Evolutionary conservation across 35 echinoderm and acorn worm species (phyloP).

Genomic region (Lytechinus pictus): DNA sequence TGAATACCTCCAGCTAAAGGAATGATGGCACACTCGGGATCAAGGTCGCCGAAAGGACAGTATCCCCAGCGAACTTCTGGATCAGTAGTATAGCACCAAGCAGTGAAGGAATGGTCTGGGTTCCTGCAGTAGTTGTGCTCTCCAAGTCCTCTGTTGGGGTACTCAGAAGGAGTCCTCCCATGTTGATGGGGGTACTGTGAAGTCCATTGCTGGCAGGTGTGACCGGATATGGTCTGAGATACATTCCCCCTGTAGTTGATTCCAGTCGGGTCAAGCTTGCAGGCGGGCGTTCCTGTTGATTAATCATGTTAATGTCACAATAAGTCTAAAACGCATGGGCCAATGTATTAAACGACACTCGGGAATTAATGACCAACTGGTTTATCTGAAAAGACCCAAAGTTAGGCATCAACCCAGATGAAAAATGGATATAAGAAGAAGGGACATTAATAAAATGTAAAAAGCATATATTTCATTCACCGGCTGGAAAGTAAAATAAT

Average conservation of each 20-base stretch:
- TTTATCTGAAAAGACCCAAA: no score
- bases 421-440: no score
- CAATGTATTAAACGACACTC: no score
- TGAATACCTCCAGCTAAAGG: background rate
- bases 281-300: constrained; percentile 34
- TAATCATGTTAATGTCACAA: no score
- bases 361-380: no score
- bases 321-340: no score
- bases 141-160: constrained; percentile 72
- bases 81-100: constrained; percentile 90
- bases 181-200: constrained; percentile 69
- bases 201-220: constrained; percentile 77
- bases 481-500: no score
- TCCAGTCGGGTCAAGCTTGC: constrained; percentile 55
- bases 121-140: constrained; percentile 90
- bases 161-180: background rate
- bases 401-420: no score
- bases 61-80: constrained; percentile 63
- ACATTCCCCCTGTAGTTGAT: constrained; percentile 77
- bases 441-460: no score
- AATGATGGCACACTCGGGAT: background rate
- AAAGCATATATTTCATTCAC: no score
- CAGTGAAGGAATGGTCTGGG: constrained; percentile 35
- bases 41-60: constrained; percentile 27
- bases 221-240: constrained; percentile 61